These are phyloP conservation scores for Carettochelys insculpta DNA, from an alignment of 2,113 vertebrate species.

Conservation along the genomic window DNA sequence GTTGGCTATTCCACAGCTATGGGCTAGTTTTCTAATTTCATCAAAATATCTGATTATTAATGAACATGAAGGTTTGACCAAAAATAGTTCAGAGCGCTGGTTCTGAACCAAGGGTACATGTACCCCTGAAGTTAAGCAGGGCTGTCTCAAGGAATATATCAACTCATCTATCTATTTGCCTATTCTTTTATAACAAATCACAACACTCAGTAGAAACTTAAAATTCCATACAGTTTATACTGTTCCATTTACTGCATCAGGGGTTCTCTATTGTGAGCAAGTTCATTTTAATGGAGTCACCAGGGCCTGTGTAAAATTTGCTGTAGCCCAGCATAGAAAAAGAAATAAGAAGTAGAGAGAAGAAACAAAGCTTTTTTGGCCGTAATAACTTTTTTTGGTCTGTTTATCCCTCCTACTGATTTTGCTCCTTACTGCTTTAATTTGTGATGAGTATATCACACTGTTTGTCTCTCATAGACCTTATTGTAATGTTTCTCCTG, in stretches of 20 bases:
- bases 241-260: too few relatives aligned
- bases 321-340: too few relatives aligned
- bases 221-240: too few relatives aligned
- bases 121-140: too few relatives aligned
- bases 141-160: too few relatives aligned
- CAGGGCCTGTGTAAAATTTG: too few relatives aligned
- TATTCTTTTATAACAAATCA: too few relatives aligned
- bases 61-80: not conserved
- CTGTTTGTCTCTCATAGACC: not conserved
- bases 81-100: not conserved
- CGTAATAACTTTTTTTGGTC: not conserved
- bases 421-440: not conserved
- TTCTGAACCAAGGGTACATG: too few relatives aligned
- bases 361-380: not conserved
- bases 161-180: too few relatives aligned
- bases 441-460: not conserved
- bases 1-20: constrained; percentile 7
- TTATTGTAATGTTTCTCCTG: not conserved
- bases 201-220: too few relatives aligned
- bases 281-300: too few relatives aligned
- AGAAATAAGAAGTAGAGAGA: not conserved
- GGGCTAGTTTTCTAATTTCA: constrained; percentile 17
- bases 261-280: too few relatives aligned
- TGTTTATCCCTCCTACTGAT: not conserved
- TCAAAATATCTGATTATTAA: not conserved